Percentiles rank a stretch among this genome's conserved stretches.
phyloP scores from a whole-genome alignment of 2,113 vertebrate genomes.

The Acrocephalus arundinaceus region DNA sequence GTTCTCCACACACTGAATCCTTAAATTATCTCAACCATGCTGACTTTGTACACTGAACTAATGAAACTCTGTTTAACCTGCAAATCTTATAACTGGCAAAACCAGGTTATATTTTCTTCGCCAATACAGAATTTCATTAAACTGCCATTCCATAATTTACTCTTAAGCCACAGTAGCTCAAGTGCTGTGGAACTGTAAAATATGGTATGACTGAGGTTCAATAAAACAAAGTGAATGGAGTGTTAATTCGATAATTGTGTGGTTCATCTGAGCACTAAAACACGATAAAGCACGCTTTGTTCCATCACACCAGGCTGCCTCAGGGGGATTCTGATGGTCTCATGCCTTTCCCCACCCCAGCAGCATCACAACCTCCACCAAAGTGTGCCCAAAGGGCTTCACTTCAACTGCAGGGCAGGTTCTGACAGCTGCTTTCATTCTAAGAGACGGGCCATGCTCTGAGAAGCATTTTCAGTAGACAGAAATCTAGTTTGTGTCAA shows the following conservation, averaged over 20 bases:
- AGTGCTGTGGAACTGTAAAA: neutral
- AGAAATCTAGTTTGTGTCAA: neutral
- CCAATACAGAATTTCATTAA: neutral
- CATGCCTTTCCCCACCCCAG: neutral
- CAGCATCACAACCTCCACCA: neutral
- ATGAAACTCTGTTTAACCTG: neutral
- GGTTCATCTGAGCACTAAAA: neutral
- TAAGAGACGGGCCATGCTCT: neutral
- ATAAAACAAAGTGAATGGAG: neutral
- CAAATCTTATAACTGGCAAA: neutral
- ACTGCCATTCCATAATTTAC: neutral
- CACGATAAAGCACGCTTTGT: neutral
- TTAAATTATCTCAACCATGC: neutral
- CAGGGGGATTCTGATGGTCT: neutral
- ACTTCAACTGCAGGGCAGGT: neutral
- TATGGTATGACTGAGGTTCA: neutral
- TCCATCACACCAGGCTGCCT: neutral
- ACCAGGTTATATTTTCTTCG: neutral
- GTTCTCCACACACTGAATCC: neutral
- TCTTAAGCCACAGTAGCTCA: neutral
- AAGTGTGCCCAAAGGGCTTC: neutral
- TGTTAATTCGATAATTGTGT: constrained; percentile 42
- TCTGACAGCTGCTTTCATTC: neutral
- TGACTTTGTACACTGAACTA: neutral
- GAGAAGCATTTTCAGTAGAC: neutral